These are phyloP conservation scores for Notolepis coatsorum DNA, from an alignment of 2,797 vertebrate species.

Conservation along the genomic window DNA sequence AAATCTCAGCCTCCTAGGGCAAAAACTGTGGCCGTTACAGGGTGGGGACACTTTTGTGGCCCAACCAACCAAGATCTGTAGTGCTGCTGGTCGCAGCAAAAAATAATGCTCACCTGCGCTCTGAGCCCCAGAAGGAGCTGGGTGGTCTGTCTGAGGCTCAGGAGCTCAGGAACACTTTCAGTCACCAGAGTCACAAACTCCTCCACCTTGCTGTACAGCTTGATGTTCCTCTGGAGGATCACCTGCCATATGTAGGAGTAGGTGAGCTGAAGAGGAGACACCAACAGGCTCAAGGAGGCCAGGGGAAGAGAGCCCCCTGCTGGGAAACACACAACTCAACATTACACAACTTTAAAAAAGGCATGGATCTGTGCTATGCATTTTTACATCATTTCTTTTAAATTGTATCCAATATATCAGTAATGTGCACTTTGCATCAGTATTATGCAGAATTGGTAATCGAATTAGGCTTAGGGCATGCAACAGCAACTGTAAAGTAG, in stretches of 20 bases:
- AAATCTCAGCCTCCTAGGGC: too few species aligned
- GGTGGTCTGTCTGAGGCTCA: constrained; percentile 71
- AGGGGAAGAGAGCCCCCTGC: constrained; percentile 34
- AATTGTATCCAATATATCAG: too few species aligned
- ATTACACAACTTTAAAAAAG: too few species aligned
- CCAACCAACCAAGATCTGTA: too few species aligned
- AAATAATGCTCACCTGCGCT: constrained; percentile 74
- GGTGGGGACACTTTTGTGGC: too few species aligned
- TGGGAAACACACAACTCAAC: not conserved
- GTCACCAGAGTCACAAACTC: constrained; percentile 72
- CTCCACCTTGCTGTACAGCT: constrained; percentile 72
- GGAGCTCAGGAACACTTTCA: constrained; percentile 65
- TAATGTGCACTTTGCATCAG: too few species aligned
- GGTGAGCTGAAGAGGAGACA: constrained; percentile 65
- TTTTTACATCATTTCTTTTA: too few species aligned
- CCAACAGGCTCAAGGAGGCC: constrained; percentile 53
- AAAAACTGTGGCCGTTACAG: too few species aligned
- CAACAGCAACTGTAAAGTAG: too few species aligned
- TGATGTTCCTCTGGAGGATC: constrained; percentile 53
- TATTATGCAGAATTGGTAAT: too few species aligned
- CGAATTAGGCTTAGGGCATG: too few species aligned
- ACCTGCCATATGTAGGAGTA: constrained; percentile 77
- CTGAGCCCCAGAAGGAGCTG: constrained; percentile 77
- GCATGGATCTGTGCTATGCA: too few species aligned
- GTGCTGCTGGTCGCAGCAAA: constrained; percentile 48